Conservation (phyloP, 2,888 invertebrate genomes). For the Caenorhabditis wallacei region DNA sequence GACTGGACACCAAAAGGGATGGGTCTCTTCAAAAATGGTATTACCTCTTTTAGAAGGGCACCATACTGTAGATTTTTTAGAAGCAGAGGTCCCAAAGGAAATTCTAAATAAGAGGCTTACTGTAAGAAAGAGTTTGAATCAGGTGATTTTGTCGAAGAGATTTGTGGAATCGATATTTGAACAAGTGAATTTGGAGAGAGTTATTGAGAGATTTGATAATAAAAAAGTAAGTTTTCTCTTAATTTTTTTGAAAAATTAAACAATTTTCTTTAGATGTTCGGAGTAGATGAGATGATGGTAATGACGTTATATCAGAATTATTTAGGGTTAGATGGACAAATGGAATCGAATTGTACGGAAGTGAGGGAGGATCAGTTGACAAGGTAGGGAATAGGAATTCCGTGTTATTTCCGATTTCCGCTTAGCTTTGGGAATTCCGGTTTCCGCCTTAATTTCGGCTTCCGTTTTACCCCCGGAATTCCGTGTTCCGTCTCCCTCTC, state of each 20-base stretch:
- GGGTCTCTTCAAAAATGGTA: conserved; percentile 52
- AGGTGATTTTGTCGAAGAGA: conserved; percentile 52
- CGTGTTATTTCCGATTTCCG: too few species aligned
- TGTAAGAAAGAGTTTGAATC: conserved; percentile 54
- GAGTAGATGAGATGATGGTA: conserved; percentile 61
- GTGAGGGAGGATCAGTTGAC: conserved; percentile 21
- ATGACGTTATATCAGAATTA: conserved; percentile 56
- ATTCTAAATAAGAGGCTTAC: conserved; percentile 35
- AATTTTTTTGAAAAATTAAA: not conserved
- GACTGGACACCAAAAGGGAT: conserved; percentile 60
- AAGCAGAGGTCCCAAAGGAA: conserved; percentile 16
- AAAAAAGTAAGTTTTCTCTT: not conserved
- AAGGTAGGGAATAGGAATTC: conserved; percentile 8
- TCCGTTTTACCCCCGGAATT: too few species aligned
- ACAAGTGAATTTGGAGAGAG: conserved; percentile 36
- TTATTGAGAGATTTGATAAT: conserved; percentile 49
- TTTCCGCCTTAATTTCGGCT: too few species aligned
- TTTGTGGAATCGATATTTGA: conserved; percentile 59
- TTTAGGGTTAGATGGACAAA: conserved; percentile 61
- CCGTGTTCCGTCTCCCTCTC: too few species aligned
- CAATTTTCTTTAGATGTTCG: conserved; percentile 23
- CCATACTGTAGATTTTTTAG: conserved; percentile 2
- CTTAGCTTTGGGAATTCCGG: too few species aligned
- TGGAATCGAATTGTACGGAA: conserved; percentile 48
- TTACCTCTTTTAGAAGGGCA: not conserved